Base-by-base conservation (phyloP, 2,797 vertebrate species). In the Hephaestus fuliginosus region DNA sequence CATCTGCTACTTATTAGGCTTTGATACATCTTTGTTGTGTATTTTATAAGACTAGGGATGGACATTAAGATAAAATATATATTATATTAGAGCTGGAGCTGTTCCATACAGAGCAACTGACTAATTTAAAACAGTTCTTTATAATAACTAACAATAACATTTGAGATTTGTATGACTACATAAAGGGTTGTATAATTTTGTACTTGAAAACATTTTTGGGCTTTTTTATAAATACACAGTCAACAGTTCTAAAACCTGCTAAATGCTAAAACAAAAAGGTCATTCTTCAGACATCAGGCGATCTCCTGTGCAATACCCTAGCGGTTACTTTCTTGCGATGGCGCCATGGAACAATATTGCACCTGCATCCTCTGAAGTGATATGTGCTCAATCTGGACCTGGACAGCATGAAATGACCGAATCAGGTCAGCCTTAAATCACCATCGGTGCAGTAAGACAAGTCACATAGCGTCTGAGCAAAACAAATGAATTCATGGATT, bases 1-100 rank as follows among this genome's bases (percentile, higher is more conserved):
- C 44, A 14, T 28, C 25, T 71, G 57, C 60, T 67, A 44, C 79
- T 77, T 62, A 65, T 33, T 18, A 51, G 12, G 20, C 52, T 78
- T 75, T 66, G 53, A 69, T 82, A 70, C 70, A 85, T 72, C 12
- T 67, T 52, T 71, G 33, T 48, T 25, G 48, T 57, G 14, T 55
- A 36, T 51, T 70, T 70, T 46, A 62, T 43, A 15, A 17, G 25
- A 17, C 2, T 44, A 43, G 46, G 17, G 28, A 55, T 55, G 43
- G 44, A 51, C 48, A 80, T 72, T 46, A 18, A 5, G 62, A 28
- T 8, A 46, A 62, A 66, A 22, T 48, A 14, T 36, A 43, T 80
- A 30, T 57, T 25, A 61, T 51, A n/a, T n/a, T 17, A 7, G 46
- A 70, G 58, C 63, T 66, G 53, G 9, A 76, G 70, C 8, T 39